Percentiles rank a stretch among this genome's conserved stretches.
Conservation (phyloP, 2,113 vertebrate genomes). For the Pterocles burchelli region DNA sequence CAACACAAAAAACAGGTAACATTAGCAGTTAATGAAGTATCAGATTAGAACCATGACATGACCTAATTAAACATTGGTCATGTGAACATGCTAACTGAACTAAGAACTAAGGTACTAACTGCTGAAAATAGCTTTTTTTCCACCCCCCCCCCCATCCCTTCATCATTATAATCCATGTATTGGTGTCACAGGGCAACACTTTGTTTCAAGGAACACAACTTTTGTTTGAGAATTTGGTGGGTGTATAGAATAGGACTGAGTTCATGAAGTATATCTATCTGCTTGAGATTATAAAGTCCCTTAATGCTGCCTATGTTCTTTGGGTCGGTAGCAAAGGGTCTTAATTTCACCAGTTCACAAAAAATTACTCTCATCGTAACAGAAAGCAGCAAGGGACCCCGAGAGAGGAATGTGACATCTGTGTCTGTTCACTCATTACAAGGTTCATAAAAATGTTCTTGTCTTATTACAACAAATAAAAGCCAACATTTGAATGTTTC, state of each 20-base stretch:
- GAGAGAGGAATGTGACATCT: background rate
- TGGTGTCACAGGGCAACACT: background rate
- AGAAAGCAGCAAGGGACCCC: background rate
- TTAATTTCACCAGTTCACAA: background rate
- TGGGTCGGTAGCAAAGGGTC: background rate
- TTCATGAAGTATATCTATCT: background rate
- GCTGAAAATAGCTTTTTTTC: background rate
- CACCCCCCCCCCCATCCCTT: fast-evolving
- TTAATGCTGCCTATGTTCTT: background rate
- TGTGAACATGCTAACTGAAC: background rate
- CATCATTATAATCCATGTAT: background rate
- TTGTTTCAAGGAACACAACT: background rate
- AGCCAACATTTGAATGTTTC: background rate
- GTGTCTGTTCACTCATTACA: background rate
- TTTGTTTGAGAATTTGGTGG: background rate
- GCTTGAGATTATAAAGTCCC: background rate
- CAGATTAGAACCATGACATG: background rate
- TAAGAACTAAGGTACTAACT: background rate
- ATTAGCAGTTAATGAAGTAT: background rate
- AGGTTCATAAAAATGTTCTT: background rate
- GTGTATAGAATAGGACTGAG: background rate
- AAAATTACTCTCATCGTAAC: background rate
- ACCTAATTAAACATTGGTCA: background rate
- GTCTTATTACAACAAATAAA: background rate
- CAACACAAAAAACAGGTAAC: background rate